A percentile compares a stretch with the other conserved stretches of the same genome.
Evolutionary conservation across 2,113 vertebrate genomes (phyloP).

Genomic region (Myrmecobius fasciatus): DNA sequence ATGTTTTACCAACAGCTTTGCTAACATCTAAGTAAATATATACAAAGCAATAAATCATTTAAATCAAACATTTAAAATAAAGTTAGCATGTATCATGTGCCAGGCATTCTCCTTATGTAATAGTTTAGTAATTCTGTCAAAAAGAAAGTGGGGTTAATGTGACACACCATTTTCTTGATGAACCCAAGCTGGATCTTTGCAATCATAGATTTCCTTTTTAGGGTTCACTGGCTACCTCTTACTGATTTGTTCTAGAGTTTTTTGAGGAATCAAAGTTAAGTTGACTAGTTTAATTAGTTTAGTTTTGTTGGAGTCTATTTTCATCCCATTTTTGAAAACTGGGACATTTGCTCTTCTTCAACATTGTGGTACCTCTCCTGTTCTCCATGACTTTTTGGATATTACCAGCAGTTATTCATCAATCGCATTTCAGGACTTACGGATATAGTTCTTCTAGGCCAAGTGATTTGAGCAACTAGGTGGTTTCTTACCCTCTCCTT

Average conservation of each 20-base stretch:
- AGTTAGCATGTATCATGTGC: not conserved
- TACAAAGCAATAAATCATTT: not conserved
- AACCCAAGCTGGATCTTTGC: not conserved
- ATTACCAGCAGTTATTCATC: not conserved
- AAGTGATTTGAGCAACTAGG: not conserved
- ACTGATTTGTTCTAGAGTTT: not conserved
- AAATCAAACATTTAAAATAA: not conserved
- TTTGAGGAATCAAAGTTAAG: not conserved
- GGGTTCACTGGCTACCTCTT: not conserved
- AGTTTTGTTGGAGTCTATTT: not conserved
- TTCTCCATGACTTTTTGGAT: not conserved
- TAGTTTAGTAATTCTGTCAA: not conserved
- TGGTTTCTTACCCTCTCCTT: not conserved
- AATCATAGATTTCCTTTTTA: not conserved
- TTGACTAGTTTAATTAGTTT: not conserved
- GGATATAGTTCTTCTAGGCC: not conserved
- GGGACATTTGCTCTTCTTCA: not conserved
- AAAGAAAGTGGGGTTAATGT: not conserved
- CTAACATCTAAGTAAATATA: not conserved
- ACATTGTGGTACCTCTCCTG: not conserved
- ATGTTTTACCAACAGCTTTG: not conserved
- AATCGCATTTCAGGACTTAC: not conserved
- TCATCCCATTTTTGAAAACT: not conserved
- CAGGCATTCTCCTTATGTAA: not conserved
- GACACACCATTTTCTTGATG: not conserved